Percentiles rank a stretch among this genome's conserved stretches.
Evolutionary conservation across 2,113 vertebrate genomes (phyloP).

Genomic region (Piaya cayana): DNA sequence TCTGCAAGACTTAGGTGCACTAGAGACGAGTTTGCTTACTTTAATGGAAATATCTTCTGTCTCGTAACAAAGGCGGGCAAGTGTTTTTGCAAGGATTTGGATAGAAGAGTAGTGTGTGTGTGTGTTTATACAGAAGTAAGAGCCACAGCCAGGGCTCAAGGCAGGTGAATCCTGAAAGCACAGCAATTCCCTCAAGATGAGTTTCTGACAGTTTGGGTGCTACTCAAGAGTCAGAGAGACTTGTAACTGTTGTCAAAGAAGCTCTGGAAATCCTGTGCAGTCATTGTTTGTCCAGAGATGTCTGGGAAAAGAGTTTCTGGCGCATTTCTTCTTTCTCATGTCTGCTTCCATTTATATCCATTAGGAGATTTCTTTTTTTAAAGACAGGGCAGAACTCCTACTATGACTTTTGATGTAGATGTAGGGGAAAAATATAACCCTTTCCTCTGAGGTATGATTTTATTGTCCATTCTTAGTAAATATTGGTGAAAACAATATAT

Average conservation of each 20-base stretch:
- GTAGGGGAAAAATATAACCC: rapidly evolving
- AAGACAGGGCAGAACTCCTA: neutral
- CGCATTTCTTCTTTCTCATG: neutral
- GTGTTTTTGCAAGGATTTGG: slow-evolving; percentile 61
- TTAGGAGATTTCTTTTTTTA: neutral
- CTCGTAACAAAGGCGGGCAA: slow-evolving; percentile 1
- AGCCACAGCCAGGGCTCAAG: neutral
- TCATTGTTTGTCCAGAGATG: neutral
- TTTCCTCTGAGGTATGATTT: neutral
- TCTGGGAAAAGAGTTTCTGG: neutral
- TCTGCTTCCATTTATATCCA: neutral
- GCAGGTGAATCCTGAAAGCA: neutral
- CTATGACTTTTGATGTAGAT: neutral
- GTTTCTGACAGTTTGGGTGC: neutral
- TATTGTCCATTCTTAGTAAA: neutral
- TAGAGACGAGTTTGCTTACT: slow-evolving; percentile 57
- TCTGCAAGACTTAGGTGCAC: slow-evolving; percentile 61
- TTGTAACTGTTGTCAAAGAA: neutral
- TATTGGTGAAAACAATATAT: neutral
- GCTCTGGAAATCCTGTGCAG: neutral
- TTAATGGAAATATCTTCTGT: slow-evolving; percentile 56
- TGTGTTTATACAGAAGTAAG: neutral
- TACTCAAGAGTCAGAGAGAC: neutral
- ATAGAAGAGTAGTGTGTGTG: neutral
- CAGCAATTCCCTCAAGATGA: neutral